Conservation (phyloP, 1,140 invertebrate genomes). For the Lasioglossum baleicum region DNA sequence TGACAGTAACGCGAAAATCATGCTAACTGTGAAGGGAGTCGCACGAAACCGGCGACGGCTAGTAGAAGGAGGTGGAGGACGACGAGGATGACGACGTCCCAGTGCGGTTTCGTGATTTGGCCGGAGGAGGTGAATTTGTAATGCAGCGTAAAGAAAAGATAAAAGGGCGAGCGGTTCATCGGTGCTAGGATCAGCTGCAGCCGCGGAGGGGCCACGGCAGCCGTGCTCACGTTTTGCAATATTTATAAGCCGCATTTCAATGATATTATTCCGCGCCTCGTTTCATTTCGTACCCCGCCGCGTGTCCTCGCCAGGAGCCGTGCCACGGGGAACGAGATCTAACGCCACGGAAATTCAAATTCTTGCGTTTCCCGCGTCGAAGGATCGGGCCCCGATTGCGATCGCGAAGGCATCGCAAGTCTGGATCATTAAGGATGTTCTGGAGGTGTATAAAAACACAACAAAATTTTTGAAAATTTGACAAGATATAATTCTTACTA, state of each 20-base stretch:
- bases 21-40: slow-evolving; percentile 37
- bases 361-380: background rate
- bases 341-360: slow-evolving; percentile 46
- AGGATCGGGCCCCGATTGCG: background rate
- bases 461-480: too few species aligned
- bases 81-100: background rate
- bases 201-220: background rate
- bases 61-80: background rate
- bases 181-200: slow-evolving; percentile 60
- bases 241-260: slow-evolving; percentile 69
- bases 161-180: slow-evolving; percentile 60
- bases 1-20: slow-evolving; percentile 58
- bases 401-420: too few species aligned
- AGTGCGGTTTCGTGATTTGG: slow-evolving; percentile 47
- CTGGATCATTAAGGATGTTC: too few species aligned
- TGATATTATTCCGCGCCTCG: slow-evolving; percentile 60
- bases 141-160: slow-evolving; percentile 64
- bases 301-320: background rate
- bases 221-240: slow-evolving; percentile 61
- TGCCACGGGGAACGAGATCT: background rate
- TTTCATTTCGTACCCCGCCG: slow-evolving; percentile 50
- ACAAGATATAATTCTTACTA: too few species aligned
- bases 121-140: slow-evolving; percentile 51
- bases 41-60: background rate
- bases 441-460: too few species aligned